A percentile compares a stretch with the other conserved stretches of the same genome.
Evolutionary conservation across 2,888 invertebrate species (phyloP).

Genomic region (Hesperia comma): DNA sequence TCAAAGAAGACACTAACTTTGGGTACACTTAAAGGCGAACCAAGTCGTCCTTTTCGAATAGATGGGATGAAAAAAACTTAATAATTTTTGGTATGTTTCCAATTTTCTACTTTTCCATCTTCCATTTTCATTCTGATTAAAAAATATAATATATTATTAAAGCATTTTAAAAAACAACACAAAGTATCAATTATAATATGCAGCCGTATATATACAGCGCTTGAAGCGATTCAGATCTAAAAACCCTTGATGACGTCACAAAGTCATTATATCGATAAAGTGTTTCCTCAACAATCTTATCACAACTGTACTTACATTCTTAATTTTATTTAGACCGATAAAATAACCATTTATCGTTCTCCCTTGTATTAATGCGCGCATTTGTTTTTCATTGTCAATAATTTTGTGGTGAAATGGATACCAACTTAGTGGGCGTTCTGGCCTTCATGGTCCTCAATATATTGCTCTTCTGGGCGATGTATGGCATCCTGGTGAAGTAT

Average conservation of each 20-base stretch:
- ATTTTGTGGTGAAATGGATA: conserved; percentile 48
- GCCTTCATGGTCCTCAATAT: conserved; percentile 63
- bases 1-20: too few species aligned
- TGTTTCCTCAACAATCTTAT: conserved; percentile 29
- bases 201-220: neutral
- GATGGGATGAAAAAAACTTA: too few species aligned
- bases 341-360: conserved; percentile 46
- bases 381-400: conserved; percentile 23
- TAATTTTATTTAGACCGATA: conserved; percentile 45
- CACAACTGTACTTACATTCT: conserved; percentile 23
- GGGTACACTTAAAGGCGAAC: too few species aligned
- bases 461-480: conserved; percentile 62
- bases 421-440: conserved; percentile 53
- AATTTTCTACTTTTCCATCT: too few species aligned
- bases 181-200: neutral
- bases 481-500: conserved; percentile 57
- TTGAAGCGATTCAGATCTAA: neutral
- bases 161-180: too few species aligned
- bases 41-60: too few species aligned
- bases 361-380: conserved; percentile 31
- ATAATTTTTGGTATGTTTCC: too few species aligned
- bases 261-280: conserved; percentile 28
- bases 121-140: too few species aligned
- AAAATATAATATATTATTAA: too few species aligned
- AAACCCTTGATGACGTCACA: neutral